Evolutionary conservation across 2,113 vertebrate species (phyloP).

Genomic region (Clarias batrachus): DNA sequence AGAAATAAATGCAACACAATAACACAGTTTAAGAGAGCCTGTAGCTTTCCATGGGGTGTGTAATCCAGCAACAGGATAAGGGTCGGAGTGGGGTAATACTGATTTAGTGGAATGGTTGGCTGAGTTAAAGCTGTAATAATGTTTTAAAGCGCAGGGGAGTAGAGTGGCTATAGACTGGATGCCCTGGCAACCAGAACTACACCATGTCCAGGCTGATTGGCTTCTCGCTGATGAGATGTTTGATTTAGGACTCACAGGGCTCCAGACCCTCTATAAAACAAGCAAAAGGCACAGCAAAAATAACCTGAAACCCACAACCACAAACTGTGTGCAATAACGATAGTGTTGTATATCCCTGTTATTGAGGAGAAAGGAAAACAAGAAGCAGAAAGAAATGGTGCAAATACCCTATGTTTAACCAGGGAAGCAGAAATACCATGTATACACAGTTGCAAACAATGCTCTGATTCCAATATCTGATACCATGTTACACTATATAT

Average conservation of each 20-base stretch:
- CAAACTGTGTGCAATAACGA: not conserved
- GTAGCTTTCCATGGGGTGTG: conserved; percentile 68
- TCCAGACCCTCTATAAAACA: not conserved
- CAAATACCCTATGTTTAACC: not conserved
- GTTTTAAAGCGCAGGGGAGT: conserved; percentile 39
- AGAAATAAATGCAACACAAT: conserved; percentile 74
- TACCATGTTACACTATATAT: not conserved
- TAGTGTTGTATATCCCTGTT: not conserved
- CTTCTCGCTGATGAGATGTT: not conserved
- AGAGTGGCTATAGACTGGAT: not conserved
- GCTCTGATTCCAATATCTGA: not conserved
- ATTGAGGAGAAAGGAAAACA: not conserved
- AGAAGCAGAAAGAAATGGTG: not conserved
- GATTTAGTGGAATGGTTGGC: conserved; percentile 57
- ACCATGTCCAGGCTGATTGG: conserved; percentile 2
- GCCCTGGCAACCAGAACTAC: not conserved
- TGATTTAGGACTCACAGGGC: not conserved
- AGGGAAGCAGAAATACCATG: not conserved
- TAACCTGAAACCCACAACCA: not conserved
- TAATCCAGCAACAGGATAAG: conserved; percentile 60
- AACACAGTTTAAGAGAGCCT: conserved; percentile 75
- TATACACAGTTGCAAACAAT: not conserved
- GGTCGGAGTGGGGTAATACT: conserved; percentile 62
- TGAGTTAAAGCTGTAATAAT: conserved; percentile 50
- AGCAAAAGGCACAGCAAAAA: not conserved